Conservation (phyloP, 2,113 vertebrate species). For the Ictidomys tridecemlineatus region DNA sequence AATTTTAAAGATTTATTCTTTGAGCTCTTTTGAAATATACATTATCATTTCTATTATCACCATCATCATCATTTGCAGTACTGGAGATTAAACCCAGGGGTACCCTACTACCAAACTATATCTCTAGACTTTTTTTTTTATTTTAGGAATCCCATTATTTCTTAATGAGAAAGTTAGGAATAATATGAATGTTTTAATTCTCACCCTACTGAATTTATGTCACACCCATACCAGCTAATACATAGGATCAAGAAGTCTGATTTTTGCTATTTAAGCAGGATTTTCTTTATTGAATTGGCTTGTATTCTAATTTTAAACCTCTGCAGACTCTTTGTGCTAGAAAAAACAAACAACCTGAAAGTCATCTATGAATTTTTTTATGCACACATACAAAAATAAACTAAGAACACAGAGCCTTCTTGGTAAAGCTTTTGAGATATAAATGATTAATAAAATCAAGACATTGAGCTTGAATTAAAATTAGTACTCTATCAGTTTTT, state of each 20-base stretch:
- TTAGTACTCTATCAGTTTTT: background rate
- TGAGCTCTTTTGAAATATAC: too few species aligned
- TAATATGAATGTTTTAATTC: background rate
- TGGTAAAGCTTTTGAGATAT: slow-evolving; percentile 91
- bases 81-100: too few species aligned
- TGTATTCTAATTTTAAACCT: slow-evolving; percentile 36
- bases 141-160: too few species aligned
- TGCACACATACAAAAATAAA: slow-evolving; percentile 91
- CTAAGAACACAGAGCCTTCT: slow-evolving; percentile 91
- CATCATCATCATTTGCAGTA: too few species aligned
- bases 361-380: slow-evolving; percentile 91
- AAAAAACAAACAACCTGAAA: slow-evolving; percentile 89
- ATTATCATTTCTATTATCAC: too few species aligned
- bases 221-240: background rate
- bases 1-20: too few species aligned
- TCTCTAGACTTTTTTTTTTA: too few species aligned
- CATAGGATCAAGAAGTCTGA: background rate
- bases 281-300: background rate
- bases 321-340: slow-evolving; percentile 87
- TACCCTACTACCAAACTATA: too few species aligned
- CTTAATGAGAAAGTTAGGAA: background rate
- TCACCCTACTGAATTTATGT: background rate
- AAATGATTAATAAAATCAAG: slow-evolving; percentile 33
- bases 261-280: background rate
- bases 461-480: background rate